These are phyloP conservation scores for Butorides virescens DNA, from an alignment of 2,113 vertebrate species.

Conservation along the genomic window DNA sequence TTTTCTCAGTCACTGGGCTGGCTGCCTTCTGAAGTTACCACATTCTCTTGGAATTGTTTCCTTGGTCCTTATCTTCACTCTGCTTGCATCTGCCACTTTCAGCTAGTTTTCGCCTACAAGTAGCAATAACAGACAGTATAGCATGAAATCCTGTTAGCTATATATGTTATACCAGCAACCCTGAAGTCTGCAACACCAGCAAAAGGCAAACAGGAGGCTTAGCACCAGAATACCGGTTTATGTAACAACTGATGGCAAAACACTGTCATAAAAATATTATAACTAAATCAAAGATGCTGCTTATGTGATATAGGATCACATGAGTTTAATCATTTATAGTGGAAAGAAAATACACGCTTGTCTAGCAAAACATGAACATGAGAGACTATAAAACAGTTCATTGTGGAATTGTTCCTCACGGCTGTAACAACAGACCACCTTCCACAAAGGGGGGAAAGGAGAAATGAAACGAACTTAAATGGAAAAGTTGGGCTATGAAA, in stretches of 20 bases:
- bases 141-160: not conserved
- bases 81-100: not conserved
- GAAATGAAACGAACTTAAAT: not conserved
- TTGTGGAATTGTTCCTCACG: not conserved
- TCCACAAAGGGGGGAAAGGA: not conserved
- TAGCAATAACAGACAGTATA: not conserved
- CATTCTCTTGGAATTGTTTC: not conserved
- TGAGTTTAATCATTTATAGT: not conserved
- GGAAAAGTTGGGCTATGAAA: not conserved
- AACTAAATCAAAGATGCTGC: not conserved
- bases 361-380: not conserved
- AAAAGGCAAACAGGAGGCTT: not conserved
- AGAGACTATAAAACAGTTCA: not conserved
- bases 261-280: not conserved
- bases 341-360: not conserved
- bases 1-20: not conserved
- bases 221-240: not conserved
- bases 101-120: not conserved
- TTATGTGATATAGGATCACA: not conserved
- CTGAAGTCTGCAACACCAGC: not conserved
- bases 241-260: not conserved
- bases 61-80: not conserved
- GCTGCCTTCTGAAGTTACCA: not conserved
- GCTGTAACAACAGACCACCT: not conserved
- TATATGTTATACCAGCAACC: not conserved